Conservation (phyloP, 2,113 vertebrate genomes). For the Pseudorhombus dupliciocellatus region DNA sequence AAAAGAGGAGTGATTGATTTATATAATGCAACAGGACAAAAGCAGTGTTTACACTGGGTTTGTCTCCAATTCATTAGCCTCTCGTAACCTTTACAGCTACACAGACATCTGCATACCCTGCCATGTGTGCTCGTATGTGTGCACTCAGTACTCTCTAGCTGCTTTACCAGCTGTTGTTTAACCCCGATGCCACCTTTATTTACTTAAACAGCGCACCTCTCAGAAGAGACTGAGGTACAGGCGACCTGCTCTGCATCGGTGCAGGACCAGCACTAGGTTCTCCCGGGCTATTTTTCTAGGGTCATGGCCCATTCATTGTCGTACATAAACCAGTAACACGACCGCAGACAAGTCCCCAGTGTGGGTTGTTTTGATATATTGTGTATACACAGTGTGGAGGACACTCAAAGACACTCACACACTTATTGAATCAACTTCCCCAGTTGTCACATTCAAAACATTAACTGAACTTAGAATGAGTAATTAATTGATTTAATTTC, state of each 20-base stretch:
- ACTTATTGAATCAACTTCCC: slow-evolving; percentile 9
- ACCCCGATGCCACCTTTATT: slow-evolving; percentile 85
- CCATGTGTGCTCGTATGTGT: slow-evolving; percentile 32
- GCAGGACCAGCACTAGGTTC: slow-evolving; percentile 35
- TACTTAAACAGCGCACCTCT: slow-evolving; percentile 84
- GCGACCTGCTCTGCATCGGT: slow-evolving; percentile 34
- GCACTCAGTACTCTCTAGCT: slow-evolving; percentile 27
- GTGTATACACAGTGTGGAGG: slow-evolving; percentile 13
- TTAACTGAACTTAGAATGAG: slow-evolving; percentile 21
- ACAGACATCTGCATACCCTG: slow-evolving; percentile 57
- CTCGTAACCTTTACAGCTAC: slow-evolving; percentile 60
- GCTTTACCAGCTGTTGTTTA: slow-evolving; percentile 85
- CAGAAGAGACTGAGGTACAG: slow-evolving; percentile 49
- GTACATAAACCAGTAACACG: slow-evolving; percentile 69
- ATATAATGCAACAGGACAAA: slow-evolving; percentile 53
- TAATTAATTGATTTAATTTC: slow-evolving; percentile 24
- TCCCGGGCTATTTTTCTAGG: slow-evolving; percentile 71
- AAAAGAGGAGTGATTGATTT: slow-evolving; percentile 38
- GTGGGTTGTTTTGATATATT: slow-evolving; percentile 60
- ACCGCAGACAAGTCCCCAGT: slow-evolving; percentile 53
- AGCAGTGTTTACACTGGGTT: slow-evolving; percentile 72
- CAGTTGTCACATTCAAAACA: background rate
- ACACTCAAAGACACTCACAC: slow-evolving; percentile 24
- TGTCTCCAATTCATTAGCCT: slow-evolving; percentile 66
- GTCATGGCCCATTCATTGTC: slow-evolving; percentile 47